Conservation (phyloP, 2,888 invertebrate species). For the Morpho achilles region DNA sequence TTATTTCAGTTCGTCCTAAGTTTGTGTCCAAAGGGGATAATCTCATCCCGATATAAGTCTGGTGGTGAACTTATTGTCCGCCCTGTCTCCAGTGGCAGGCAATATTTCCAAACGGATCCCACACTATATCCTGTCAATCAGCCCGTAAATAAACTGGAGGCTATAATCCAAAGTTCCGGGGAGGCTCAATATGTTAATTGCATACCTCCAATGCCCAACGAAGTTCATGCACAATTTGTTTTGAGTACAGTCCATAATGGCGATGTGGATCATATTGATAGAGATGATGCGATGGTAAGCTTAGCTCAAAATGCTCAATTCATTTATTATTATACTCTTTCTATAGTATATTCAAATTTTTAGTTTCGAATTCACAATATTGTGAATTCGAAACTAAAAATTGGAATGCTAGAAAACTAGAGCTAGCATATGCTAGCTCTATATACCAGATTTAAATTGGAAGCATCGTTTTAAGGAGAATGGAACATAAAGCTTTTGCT, state of each 20-base stretch:
- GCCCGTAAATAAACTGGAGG: conserved; percentile 83
- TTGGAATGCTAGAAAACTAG: no score
- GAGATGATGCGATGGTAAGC: conserved; percentile 80
- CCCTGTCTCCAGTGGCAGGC: conserved; percentile 80
- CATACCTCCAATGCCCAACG: conserved; percentile 74
- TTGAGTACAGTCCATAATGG: conserved; percentile 78
- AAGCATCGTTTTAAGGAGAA: no score
- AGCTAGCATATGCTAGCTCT: no score
- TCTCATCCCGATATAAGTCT: conserved; percentile 58
- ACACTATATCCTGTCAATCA: conserved; percentile 83
- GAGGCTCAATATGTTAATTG: conserved; percentile 85
- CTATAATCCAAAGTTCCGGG: conserved; percentile 79
- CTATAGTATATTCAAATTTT: no score
- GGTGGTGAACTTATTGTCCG: conserved; percentile 76
- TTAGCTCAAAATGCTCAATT: neutral
- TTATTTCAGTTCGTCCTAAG: conserved; percentile 74
- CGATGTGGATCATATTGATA: conserved; percentile 78
- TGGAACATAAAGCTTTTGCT: no score
- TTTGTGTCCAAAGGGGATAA: conserved; percentile 61
- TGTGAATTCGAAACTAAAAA: no score
- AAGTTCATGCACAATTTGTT: conserved; percentile 85
- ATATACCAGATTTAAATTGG: no score
- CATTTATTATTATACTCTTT: no score
- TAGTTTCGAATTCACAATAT: no score
- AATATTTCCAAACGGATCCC: conserved; percentile 79